Conservation (phyloP, 2,797 vertebrate species). For the Paratrypauchen microcephalus region DNA sequence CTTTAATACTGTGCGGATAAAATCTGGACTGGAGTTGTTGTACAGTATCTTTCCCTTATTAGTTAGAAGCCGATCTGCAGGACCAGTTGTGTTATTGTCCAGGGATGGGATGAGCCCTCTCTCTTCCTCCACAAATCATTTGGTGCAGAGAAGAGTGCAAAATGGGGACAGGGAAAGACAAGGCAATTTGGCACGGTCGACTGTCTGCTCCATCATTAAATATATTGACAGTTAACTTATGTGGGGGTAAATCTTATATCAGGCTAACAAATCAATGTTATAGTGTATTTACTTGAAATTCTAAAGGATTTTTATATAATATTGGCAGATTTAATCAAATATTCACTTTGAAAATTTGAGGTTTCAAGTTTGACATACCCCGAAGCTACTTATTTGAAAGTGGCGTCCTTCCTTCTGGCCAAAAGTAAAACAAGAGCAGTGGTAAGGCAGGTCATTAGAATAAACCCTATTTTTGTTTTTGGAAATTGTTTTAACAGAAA, state of each 20-base stretch:
- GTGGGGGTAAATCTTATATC: slow-evolving; percentile 17
- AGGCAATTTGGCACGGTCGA: slow-evolving; percentile 35
- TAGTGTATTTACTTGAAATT: neutral
- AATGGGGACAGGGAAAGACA: slow-evolving; percentile 30
- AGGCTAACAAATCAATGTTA: neutral
- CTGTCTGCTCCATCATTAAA: slow-evolving; percentile 52
- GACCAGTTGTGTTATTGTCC: slow-evolving; percentile 26
- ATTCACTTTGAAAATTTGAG: neutral
- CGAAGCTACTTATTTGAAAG: neutral
- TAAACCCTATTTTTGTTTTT: neutral
- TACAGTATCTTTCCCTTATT: slow-evolving; percentile 25
- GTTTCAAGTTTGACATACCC: neutral
- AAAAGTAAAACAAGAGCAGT: neutral
- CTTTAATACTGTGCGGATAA: neutral
- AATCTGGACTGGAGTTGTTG: slow-evolving; percentile 11
- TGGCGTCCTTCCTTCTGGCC: neutral
- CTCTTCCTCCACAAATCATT: slow-evolving; percentile 46
- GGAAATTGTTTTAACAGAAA: neutral
- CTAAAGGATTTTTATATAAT: neutral
- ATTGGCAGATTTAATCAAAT: neutral
- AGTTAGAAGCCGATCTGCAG: slow-evolving; percentile 25
- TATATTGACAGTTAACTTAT: slow-evolving; percentile 44
- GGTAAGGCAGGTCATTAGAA: neutral
- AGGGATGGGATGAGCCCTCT: slow-evolving; percentile 25
- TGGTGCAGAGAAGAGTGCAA: slow-evolving; percentile 32